Conservation (phyloP, 1,140 invertebrate species). For the Nixonia krombeini region DNA sequence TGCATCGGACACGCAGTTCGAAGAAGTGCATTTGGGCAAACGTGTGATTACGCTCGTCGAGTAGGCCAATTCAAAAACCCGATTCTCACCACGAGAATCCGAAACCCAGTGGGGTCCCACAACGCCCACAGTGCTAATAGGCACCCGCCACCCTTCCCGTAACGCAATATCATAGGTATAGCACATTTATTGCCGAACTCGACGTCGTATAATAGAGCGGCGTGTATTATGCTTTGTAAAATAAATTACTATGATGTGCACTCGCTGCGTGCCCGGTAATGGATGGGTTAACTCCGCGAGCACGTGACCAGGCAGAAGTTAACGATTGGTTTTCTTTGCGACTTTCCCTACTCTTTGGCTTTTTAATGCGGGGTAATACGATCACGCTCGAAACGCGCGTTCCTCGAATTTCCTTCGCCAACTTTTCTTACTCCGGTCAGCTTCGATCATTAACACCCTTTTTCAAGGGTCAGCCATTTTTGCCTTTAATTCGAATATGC, state of each 20-base stretch:
- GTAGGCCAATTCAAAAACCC: slow-evolving; percentile 32
- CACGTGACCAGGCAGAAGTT: slow-evolving; percentile 63
- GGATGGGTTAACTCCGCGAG: slow-evolving; percentile 51
- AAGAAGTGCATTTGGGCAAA: slow-evolving; percentile 1
- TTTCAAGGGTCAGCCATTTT: too few species aligned
- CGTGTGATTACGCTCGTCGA: slow-evolving; percentile 26
- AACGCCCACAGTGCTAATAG: slow-evolving; percentile 54
- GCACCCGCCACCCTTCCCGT: slow-evolving; percentile 25
- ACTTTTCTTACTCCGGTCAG: too few species aligned
- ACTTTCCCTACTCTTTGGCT: slow-evolving; percentile 22
- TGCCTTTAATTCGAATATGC: too few species aligned
- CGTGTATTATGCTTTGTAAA: slow-evolving; percentile 51
- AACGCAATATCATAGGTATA: slow-evolving; percentile 44
- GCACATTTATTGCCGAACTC: slow-evolving; percentile 44
- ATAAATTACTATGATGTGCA: slow-evolving; percentile 56
- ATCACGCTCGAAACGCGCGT: slow-evolving; percentile 41
- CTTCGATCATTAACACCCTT: too few species aligned
- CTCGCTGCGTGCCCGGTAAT: slow-evolving; percentile 50
- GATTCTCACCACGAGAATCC: slow-evolving; percentile 49
- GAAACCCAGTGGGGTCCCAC: slow-evolving; percentile 48
- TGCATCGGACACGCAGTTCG: too few species aligned
- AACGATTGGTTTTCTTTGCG: slow-evolving; percentile 55
- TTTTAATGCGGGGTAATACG: slow-evolving; percentile 29
- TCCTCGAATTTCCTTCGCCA: slow-evolving; percentile 12
- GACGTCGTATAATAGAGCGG: slow-evolving; percentile 19